These are phyloP conservation scores for Polyploca ridens DNA, from an alignment of 2,888 invertebrate genomes.

Conservation along the genomic window DNA sequence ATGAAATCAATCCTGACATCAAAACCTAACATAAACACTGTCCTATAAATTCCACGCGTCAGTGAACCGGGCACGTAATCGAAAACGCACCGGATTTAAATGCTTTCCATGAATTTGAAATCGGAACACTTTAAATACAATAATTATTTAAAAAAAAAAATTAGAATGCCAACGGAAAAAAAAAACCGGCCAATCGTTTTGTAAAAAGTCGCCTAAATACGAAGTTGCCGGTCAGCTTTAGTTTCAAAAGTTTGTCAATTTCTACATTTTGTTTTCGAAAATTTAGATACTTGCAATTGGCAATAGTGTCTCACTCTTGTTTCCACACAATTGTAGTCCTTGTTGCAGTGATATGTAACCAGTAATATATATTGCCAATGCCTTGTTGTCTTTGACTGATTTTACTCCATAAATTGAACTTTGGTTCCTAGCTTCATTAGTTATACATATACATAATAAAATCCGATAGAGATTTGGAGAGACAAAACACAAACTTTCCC, in stretches of 20 bases:
- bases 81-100: conserved; percentile 26
- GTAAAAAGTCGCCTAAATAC: too few species aligned
- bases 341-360: too few species aligned
- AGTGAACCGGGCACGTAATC: conserved; percentile 26
- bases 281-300: neutral
- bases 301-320: neutral
- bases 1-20: conserved; percentile 26
- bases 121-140: conserved; percentile 2
- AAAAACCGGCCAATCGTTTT: neutral
- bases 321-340: too few species aligned
- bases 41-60: conserved; percentile 28
- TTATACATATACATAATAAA: neutral
- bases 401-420: too few species aligned
- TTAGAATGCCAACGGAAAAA: conserved; percentile 1
- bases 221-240: too few species aligned
- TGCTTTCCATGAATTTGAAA: conserved; percentile 23
- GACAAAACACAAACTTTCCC: neutral
- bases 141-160: neutral
- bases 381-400: too few species aligned
- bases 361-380: too few species aligned
- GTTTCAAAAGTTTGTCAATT: neutral
- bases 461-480: neutral
- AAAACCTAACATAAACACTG: conserved; percentile 17
- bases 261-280: neutral
- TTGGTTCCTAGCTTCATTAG: too few species aligned